Conservation (phyloP, 35 echinoderm and acorn worm species). For the Eucidaris tribuloides region DNA sequence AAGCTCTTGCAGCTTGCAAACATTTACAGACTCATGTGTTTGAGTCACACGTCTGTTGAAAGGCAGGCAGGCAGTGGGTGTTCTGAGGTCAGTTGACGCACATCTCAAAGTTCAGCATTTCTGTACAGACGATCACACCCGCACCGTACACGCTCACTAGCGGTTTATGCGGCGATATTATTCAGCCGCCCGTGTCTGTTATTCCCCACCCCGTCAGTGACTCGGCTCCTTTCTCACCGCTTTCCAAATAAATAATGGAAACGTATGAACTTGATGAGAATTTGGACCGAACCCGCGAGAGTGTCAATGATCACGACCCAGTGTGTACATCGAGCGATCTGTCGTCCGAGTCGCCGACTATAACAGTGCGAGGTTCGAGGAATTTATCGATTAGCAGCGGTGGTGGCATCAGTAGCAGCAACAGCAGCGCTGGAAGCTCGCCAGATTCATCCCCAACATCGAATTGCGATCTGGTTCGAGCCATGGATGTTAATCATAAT, state of each 20-base stretch:
- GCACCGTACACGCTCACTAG: no score
- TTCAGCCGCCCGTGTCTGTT: no score
- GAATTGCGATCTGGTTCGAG: neutral
- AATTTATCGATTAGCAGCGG: slow-evolving; percentile 23
- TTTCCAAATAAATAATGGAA: no score
- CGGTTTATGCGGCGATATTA: no score
- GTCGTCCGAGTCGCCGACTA: neutral
- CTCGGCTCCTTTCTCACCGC: no score
- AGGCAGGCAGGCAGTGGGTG: no score
- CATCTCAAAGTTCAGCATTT: neutral
- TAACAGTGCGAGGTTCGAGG: slow-evolving; percentile 7
- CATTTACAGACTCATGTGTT: no score
- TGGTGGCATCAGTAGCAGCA: neutral
- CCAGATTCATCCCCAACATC: neutral
- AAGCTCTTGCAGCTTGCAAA: no score
- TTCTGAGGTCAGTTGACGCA: neutral
- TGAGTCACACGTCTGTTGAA: no score
- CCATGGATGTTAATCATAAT: no score
- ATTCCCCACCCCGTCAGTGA: no score
- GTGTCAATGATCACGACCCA: neutral
- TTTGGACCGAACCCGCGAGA: neutral
- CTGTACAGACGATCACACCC: no score
- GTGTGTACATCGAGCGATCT: neutral
- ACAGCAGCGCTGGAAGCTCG: neutral
- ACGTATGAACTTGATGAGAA: neutral